phyloP scores from a whole-genome alignment of 1,140 invertebrate species.

The Zophobas atratus region DNA sequence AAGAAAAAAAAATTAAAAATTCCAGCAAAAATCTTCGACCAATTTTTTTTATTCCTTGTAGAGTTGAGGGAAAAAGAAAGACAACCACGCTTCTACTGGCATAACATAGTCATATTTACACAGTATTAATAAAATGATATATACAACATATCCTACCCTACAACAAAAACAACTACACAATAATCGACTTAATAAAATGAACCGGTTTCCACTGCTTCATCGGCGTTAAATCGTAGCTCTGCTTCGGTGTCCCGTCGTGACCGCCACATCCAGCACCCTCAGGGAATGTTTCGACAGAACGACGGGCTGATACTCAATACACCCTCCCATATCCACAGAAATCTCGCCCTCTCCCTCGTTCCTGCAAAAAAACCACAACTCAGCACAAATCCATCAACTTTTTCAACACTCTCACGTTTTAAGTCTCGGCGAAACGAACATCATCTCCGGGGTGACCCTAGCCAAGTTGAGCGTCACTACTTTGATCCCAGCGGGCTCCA shows the following conservation, averaged over 20 bases:
- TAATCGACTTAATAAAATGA: constrained; percentile 17
- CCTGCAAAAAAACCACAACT: constrained; percentile 52
- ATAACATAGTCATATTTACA: constrained; percentile 1
- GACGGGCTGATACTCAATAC: constrained; percentile 62
- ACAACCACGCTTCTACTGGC: too few relatives aligned
- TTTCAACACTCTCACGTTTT: constrained; percentile 66
- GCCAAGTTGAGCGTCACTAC: constrained; percentile 84
- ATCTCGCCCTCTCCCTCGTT: constrained; percentile 57
- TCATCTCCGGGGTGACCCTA: constrained; percentile 75
- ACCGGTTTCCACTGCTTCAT: constrained; percentile 50
- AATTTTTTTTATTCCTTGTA: too few relatives aligned
- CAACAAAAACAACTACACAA: constrained; percentile 9
- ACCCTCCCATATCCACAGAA: constrained; percentile 59
- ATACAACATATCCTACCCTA: background rate
- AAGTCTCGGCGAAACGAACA: constrained; percentile 74
- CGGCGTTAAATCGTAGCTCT: constrained; percentile 59
- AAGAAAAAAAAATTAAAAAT: too few relatives aligned
- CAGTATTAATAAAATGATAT: constrained; percentile 21
- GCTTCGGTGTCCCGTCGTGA: constrained; percentile 61
- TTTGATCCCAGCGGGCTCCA: constrained; percentile 78
- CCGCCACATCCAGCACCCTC: constrained; percentile 61
- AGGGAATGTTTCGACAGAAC: constrained; percentile 60
- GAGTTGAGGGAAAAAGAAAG: too few relatives aligned
- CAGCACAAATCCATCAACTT: too few relatives aligned
- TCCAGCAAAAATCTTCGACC: too few relatives aligned